Evolutionary conservation across 2,888 invertebrate species (phyloP), one percentile per base, ranked within the genome.

Genomic region (Furcula furcula): DNA sequence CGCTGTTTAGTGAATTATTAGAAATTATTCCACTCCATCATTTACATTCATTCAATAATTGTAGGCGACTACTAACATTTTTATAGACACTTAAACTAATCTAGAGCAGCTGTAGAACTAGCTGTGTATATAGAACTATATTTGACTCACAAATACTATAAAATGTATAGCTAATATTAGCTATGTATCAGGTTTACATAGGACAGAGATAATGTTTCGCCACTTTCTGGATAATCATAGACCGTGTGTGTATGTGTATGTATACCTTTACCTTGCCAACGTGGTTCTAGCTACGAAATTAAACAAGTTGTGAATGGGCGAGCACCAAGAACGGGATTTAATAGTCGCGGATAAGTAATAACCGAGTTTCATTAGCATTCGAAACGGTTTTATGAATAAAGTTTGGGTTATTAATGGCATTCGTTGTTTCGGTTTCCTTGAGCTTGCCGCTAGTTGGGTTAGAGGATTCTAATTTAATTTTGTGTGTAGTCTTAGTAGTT

Each of bases 281-380:
- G 56, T 63, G 68, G 66, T 70, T 70, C 64, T 53, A 55, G 55
- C 63, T 66, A 63, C 64, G 62, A 69, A 73, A 75, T 76, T 71
- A 71, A 75, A 72, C 73, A 74, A 72, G 73, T 74, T 76, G 72
- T 75, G 73, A 74, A 75, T 67, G 64, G 57, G 46, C 55, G 70
- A 68, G 50, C 66, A 64, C 46, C 53, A 52, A 52, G 55, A 52
- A 49, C 46, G 27, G 58, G 69, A 65, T 69, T 65, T 70, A 62
- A 68, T 65, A 71, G 63, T 65, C 54, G 58, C 47, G 61, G 62
- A 64, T 66, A 66, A 59, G 62, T 68, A 64, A 64, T 66, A 64
- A 48, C 60, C 47, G 52, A 60, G 57, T 65, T 58, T 41, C 50
- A 56, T 56, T 56, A 59, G 56, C 46, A 59, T 60, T 56, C 43